phyloP scores from a whole-genome alignment of 1,140 invertebrate species.

The Macrosteles quadrilineatus region DNA sequence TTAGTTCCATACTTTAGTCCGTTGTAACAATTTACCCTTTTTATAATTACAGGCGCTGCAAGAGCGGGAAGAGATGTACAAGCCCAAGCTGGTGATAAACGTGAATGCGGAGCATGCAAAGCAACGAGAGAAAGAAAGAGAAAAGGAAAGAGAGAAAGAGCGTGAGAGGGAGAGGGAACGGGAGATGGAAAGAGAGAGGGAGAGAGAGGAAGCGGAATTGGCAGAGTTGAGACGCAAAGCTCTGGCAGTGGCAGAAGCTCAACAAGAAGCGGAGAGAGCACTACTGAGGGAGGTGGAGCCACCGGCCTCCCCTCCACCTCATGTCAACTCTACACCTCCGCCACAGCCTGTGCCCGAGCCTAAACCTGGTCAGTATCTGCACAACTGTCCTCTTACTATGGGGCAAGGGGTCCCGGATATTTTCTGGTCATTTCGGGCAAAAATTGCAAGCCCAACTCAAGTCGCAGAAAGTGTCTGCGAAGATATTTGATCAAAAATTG shows the following conservation, averaged over 20 bases:
- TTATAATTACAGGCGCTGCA: slow-evolving; percentile 63
- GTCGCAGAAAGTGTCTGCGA: no score
- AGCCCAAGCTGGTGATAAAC: slow-evolving; percentile 74
- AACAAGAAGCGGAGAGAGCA: slow-evolving; percentile 32
- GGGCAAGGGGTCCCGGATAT: no score
- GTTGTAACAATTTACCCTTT: no score
- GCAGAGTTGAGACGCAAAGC: slow-evolving; percentile 51
- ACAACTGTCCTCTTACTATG: no score
- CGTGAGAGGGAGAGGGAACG: slow-evolving; percentile 52
- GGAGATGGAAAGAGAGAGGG: slow-evolving; percentile 51
- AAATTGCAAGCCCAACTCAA: no score
- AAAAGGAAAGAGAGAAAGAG: slow-evolving; percentile 53
- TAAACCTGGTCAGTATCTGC: slow-evolving; percentile 23
- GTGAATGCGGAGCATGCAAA: slow-evolving; percentile 59
- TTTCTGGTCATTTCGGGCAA: no score
- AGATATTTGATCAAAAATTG: no score
- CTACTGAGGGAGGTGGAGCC: slow-evolving; percentile 23
- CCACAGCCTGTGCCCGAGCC: slow-evolving; percentile 28
- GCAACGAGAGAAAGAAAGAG: slow-evolving; percentile 57
- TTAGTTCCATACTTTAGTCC: no score
- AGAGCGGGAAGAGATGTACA: slow-evolving; percentile 81
- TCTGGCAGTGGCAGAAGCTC: slow-evolving; percentile 38
- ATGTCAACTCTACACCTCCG: neutral
- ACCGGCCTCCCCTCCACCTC: slow-evolving; percentile 14
- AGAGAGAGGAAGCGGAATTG: slow-evolving; percentile 36